phyloP scores from a whole-genome alignment of 1,140 invertebrate species.

The Dendroctonus ponderosae region DNA sequence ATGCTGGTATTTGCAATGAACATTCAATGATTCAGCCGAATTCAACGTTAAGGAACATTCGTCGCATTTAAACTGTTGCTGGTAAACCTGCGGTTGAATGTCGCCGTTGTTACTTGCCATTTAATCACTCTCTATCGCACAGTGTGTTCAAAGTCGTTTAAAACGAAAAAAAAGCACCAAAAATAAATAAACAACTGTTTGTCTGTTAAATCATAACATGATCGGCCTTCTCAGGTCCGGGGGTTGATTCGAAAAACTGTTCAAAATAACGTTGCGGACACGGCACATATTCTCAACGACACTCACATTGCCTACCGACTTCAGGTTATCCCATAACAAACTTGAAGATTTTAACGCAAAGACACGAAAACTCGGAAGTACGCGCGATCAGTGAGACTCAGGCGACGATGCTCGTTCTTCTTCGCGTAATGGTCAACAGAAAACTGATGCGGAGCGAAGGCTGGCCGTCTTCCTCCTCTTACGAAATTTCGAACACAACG shows the following conservation, averaged over 20 bases:
- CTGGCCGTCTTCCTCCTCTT: slow-evolving; percentile 5
- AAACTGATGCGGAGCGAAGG: not conserved
- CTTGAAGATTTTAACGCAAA: not conserved
- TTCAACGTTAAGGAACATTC: slow-evolving; percentile 73
- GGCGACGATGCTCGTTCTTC: not conserved
- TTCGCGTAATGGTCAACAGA: not conserved
- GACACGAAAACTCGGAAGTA: not conserved
- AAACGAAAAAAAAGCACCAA: slow-evolving; percentile 15
- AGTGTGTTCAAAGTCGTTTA: slow-evolving; percentile 2
- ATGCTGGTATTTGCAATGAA: slow-evolving; percentile 77
- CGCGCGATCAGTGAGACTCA: too few species aligned
- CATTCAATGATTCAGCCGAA: slow-evolving; percentile 70
- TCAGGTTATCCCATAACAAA: slow-evolving; percentile 32
- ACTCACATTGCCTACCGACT: not conserved
- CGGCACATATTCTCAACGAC: slow-evolving; percentile 6
- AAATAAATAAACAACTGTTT: slow-evolving; percentile 34
- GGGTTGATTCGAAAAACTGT: slow-evolving; percentile 12
- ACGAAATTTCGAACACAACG: slow-evolving; percentile 13
- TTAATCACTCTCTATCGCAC: slow-evolving; percentile 5
- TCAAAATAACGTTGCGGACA: slow-evolving; percentile 28
- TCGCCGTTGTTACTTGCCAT: slow-evolving; percentile 12
- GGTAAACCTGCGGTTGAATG: slow-evolving; percentile 34
- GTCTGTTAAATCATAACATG: slow-evolving; percentile 38
- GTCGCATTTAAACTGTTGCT: slow-evolving; percentile 64
- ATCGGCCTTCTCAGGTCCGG: slow-evolving; percentile 25